A percentile compares a stretch with the other conserved stretches of the same genome.
Conservation (phyloP, 2,113 vertebrate species). For the Cryptomyrus ogoouensis region DNA sequence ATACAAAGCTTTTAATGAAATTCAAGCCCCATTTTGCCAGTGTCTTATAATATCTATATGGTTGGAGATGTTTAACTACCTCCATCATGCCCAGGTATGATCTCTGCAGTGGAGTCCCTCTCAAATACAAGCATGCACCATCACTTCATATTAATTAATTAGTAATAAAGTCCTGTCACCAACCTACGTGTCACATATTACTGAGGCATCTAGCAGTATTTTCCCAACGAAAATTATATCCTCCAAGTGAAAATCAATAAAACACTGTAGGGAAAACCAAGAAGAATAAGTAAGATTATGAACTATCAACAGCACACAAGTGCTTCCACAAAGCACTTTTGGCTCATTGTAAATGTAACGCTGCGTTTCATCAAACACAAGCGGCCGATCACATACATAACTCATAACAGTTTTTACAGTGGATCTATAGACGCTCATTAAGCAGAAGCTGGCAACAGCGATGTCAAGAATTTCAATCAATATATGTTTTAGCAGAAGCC, state of each 20-base stretch:
- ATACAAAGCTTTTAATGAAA: background rate
- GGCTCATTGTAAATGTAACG: background rate
- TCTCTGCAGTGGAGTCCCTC: background rate
- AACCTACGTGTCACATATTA: background rate
- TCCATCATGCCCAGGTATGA: background rate
- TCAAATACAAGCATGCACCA: background rate
- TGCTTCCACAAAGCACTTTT: background rate
- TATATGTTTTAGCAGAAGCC: conserved; percentile 3
- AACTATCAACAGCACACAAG: background rate
- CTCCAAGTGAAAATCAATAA: background rate
- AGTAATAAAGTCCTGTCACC: background rate
- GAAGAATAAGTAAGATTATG: background rate
- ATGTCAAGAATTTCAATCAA: background rate
- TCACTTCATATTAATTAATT: background rate
- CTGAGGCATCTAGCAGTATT: background rate
- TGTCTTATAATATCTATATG: background rate
- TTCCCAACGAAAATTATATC: background rate
- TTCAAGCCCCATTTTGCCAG: background rate
- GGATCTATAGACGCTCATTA: background rate
- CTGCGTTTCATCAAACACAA: background rate
- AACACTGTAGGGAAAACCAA: background rate
- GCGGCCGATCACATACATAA: background rate
- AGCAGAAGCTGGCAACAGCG: background rate
- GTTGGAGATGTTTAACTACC: background rate
- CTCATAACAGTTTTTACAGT: background rate